Evolutionary conservation across 2,113 vertebrate genomes (phyloP), one percentile per base, ranked within the genome.

Genomic region (Cichladusa arquata): DNA sequence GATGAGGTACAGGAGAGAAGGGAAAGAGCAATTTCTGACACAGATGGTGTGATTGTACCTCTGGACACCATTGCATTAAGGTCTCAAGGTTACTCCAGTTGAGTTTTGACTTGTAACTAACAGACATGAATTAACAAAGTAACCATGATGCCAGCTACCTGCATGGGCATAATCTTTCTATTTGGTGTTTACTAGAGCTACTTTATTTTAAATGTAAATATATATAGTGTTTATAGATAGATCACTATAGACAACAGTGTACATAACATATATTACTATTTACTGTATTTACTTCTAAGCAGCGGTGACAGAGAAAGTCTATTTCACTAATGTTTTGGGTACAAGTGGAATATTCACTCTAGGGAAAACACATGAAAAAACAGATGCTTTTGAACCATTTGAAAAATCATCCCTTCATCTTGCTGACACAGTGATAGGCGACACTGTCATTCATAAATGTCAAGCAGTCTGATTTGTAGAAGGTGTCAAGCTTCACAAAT

Each of bases 331-430:
- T 3, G 9, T 18, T 45, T 51, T 64, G 36, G 24, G 29, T 33
- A 42, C 33, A 67, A 79, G 33, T 13, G 20, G 31, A 84, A 74
- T 42, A 53, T 9, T 74, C 40, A 23, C 36, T 17, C 9, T 0
- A 65, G 34, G 36, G n/a, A 87, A 71, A 85, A 58, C 0, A 0
- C 10, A 31, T 58, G 64, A 67, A 94, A 92, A 91, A 91, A 51
- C 28, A 90, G 51, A 77, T 77, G 53, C 12, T 73, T 88, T 77
- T 15, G 44, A 45, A 69, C 33, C 24, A 82, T 40, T 88, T 92
- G 83, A 90, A 92, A 90, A 95, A 90, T 86, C 74, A 86, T 53
- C 25, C 67, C 44, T 94, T 91, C 65, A 88, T 77, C 93, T 91
- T 85, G 80, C 90, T 95, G 92, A 91, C 92, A 86, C 28, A 42